Evolutionary conservation across 2,888 invertebrate genomes (phyloP), one percentile per base, ranked within the genome.

Genomic region (Oscheius sp.): DNA sequence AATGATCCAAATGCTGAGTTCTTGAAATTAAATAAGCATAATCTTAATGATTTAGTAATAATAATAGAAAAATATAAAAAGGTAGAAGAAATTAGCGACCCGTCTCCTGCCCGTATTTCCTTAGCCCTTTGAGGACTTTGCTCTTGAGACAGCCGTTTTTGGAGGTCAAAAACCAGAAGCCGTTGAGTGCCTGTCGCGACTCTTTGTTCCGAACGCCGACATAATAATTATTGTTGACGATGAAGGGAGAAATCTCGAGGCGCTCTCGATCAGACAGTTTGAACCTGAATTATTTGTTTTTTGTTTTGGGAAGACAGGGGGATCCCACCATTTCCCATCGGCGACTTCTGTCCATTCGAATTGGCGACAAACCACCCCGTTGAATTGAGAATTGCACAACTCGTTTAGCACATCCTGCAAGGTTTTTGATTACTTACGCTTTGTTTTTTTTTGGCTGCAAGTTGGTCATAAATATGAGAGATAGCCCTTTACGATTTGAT

Each of bases 151-250:
- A 79, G 23, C 69, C 55, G 17, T 72, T 69, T 0, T 72, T 75
- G 1, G 65, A 69, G 0, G 74, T 70, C 39, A 81, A 65, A 57
- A 84, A 82, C 83, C 84, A 84, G 42, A 80, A 70, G 17, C 79
- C 77, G 63, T 84, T 80, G 58, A 84, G 39, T 3, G 83, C 81
- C 61, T 84, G 84, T 17, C 80, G 69, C 8, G 81, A 75, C 20
- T 75, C 80, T 67, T 85, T 85, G 57, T 82, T 81, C 45, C 45
- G 25, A 1, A 78, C 80, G 39, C 85, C 85, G 25, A 81, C 74
- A 65, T 85, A 82, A 71, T 78, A 85, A 65, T 85, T 85, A 65
- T 85, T 85, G 66, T 85, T 85, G 27, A 84, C 77, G 34, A 85
- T 81, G 46, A 64, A 79, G 5, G 85, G 84, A 1, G 52, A 42